Conservation (phyloP, 2,113 vertebrate genomes). For the Tragelaphus buxtoni region DNA sequence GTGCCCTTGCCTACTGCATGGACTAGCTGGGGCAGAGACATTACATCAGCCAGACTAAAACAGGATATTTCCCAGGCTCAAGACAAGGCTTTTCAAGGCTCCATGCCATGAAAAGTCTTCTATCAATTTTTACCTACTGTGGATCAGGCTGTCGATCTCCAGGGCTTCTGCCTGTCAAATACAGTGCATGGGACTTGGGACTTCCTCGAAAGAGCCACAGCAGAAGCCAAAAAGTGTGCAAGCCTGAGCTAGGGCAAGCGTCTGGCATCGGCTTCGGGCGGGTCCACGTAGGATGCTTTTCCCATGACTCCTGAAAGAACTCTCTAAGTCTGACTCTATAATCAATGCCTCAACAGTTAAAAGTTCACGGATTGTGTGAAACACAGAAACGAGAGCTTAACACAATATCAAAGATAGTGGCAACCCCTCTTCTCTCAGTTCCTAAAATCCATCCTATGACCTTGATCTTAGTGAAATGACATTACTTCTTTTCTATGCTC, state of each 20-base stretch:
- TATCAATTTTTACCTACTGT: not conserved
- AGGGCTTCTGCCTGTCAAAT: not conserved
- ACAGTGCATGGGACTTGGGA: not conserved
- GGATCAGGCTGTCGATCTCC: not conserved
- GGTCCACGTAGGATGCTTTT: not conserved
- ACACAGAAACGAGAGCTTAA: not conserved
- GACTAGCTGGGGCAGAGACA: not conserved
- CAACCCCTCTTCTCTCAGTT: not conserved
- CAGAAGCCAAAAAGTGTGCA: not conserved
- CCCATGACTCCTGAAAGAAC: not conserved
- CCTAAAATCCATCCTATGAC: not conserved
- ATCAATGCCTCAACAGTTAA: not conserved
- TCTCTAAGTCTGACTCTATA: not conserved
- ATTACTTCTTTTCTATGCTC: not conserved
- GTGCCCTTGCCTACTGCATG: not conserved
- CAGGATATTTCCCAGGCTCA: not conserved
- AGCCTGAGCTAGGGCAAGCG: not conserved
- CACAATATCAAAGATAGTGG: not conserved
- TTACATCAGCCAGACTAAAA: not conserved
- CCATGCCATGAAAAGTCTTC: not conserved
- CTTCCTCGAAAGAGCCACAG: conserved; percentile 21
- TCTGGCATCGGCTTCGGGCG: not conserved
- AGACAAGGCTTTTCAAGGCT: not conserved
- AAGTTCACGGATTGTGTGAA: not conserved
- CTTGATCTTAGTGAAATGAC: not conserved